Conservation (phyloP, 2,113 vertebrate genomes). For the Laticauda laticaudata region DNA sequence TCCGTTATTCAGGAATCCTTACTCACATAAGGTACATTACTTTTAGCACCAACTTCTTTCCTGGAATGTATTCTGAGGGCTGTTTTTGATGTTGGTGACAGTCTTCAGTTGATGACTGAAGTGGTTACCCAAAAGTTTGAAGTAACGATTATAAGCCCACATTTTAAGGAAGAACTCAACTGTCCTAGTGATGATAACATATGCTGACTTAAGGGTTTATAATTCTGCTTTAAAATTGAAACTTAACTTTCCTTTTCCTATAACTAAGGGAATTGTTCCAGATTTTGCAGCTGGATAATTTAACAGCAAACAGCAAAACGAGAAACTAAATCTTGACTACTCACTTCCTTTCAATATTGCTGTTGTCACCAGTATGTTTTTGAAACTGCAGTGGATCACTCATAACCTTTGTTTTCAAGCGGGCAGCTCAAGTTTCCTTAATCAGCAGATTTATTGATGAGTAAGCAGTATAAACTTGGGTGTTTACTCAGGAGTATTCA, state of each 20-base stretch:
- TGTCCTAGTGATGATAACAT: neutral
- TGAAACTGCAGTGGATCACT: neutral
- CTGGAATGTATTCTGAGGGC: neutral
- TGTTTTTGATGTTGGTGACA: neutral
- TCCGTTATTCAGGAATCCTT: neutral
- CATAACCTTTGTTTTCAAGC: neutral
- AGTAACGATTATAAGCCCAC: neutral
- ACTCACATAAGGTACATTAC: neutral
- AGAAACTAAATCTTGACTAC: neutral
- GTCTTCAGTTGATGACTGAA: neutral
- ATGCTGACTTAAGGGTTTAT: neutral
- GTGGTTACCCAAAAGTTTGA: neutral
- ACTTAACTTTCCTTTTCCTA: neutral
- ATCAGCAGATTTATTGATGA: neutral
- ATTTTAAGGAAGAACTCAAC: neutral
- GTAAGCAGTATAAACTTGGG: neutral
- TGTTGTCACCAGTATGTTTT: neutral
- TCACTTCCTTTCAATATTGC: neutral
- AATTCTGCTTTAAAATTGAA: neutral
- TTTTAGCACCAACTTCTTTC: neutral
- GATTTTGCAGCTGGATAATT: neutral
- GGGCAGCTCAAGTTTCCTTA: neutral
- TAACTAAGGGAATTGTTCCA: neutral
- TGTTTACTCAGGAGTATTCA: neutral
- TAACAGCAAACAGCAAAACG: neutral